Conservation (phyloP, 2,113 vertebrate genomes). For the Tupaia chinensis region DNA sequence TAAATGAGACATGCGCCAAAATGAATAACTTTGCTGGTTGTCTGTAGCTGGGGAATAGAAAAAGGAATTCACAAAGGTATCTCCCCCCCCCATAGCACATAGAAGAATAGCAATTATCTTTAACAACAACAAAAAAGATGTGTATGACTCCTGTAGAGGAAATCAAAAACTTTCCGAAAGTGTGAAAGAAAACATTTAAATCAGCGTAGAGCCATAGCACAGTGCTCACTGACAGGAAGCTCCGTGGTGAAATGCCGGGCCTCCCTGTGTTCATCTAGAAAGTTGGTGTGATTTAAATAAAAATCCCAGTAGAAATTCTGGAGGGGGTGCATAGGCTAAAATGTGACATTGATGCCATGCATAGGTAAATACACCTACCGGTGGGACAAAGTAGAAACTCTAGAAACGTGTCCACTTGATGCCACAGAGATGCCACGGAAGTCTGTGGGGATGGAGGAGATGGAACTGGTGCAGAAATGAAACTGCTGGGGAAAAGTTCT, state of each 20-base stretch:
- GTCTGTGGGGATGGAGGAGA: neutral
- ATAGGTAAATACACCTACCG: neutral
- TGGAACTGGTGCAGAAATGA: neutral
- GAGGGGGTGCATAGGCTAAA: neutral
- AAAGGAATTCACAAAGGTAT: slow-evolving; percentile 12
- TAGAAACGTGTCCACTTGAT: neutral
- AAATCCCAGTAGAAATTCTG: neutral
- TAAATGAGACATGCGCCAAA: neutral
- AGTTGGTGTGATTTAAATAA: neutral
- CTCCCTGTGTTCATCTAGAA: neutral
- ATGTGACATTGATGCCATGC: neutral
- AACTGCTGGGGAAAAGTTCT: neutral
- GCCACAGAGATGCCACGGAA: neutral
- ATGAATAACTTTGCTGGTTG: neutral
- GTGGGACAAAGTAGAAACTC: neutral
- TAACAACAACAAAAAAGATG: neutral
- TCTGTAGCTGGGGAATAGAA: slow-evolving; percentile 41
- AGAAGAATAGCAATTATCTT: slow-evolving; percentile 44
- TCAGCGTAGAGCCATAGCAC: neutral
- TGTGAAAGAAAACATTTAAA: neutral
- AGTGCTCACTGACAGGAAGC: neutral
- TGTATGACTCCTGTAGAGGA: neutral
- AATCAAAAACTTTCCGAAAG: neutral
- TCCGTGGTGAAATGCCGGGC: neutral
- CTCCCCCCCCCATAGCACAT: neutral